Base-by-base conservation (phyloP, 1,140 invertebrate species). In the Drosophila jambulina region DNA sequence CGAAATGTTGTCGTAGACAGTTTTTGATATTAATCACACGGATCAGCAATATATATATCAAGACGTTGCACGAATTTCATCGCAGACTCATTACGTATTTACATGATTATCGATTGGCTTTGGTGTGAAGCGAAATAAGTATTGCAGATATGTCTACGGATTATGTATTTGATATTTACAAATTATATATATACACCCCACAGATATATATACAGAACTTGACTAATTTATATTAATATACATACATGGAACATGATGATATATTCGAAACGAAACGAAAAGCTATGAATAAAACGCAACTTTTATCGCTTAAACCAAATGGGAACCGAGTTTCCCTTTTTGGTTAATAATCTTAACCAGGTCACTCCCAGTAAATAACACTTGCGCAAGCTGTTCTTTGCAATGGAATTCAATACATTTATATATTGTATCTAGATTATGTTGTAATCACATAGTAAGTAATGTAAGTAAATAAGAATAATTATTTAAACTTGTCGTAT, bases 141-240 rank as follows among this genome's bases (percentile, higher is more conserved):
- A 84, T 90, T 84, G 80, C 78, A 80, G 54, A 68, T 72, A 59
- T 82, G 69, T 72, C 70, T 71, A 82, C 71, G 65, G 67, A 87
- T 76, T 80, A 80, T 83, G 72, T 80, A 87, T 78, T 88, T 87
- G 80, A 90, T 84, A 88, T 88, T 88, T 87, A 83, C 80, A 80
- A 84, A 84, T 71, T 78, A 72, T 82, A 72, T 65, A 67, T 54
- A 36, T 4, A 54, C 53, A 17, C 51, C 61, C 40, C 27, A 54
- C 67, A 75, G 43, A 79, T 64, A 77, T 80, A 70, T 36, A 78
- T 43, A 60, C 19, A 51, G 45, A 72, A 72, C 77, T 75, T 90
- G 88, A 80, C 65, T 88, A 88, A 90, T 88, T 88, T 90, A 88
- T 90, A 90, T 80, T 84, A 83, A 78, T 83, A 84, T 83, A 82